Conservation (phyloP, 2,888 invertebrate species). For the Lepidochitona cinerea region DNA sequence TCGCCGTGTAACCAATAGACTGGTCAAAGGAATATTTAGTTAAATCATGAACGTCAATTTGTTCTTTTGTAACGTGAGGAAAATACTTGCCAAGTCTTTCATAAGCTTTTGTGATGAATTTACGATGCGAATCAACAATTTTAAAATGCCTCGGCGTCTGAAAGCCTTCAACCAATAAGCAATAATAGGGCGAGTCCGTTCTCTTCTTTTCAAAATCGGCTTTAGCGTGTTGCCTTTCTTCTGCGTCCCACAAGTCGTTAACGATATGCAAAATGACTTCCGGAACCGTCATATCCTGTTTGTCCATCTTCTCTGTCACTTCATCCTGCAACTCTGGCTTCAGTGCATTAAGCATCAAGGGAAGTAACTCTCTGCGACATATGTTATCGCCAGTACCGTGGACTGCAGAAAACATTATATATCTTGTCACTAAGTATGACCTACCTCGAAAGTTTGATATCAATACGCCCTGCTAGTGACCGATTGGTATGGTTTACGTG, state of each 20-base stretch:
- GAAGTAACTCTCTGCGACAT: no score
- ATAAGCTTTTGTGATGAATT: constrained; percentile 64
- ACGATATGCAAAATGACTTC: not conserved
- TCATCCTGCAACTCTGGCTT: no score
- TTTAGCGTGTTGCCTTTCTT: not conserved
- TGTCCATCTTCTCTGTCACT: no score
- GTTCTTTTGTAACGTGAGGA: constrained; percentile 14
- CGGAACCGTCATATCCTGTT: no score
- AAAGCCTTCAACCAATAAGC: not conserved
- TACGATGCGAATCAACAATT: not conserved
- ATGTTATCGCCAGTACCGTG: no score
- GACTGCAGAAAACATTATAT: no score
- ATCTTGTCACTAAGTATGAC: no score
- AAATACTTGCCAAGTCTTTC: constrained; percentile 12
- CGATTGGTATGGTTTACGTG: no score
- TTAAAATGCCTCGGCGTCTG: not conserved
- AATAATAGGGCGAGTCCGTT: not conserved
- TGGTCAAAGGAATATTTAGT: constrained; percentile 24
- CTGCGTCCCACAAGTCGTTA: not conserved
- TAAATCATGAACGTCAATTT: constrained; percentile 19
- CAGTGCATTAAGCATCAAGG: no score
- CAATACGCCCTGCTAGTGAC: no score
- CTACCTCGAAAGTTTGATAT: no score
- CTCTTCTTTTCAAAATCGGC: not conserved
- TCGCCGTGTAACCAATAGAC: constrained; percentile 28